phyloP scores from a whole-genome alignment of 1,140 invertebrate species.

The Mylabris phalerata region DNA sequence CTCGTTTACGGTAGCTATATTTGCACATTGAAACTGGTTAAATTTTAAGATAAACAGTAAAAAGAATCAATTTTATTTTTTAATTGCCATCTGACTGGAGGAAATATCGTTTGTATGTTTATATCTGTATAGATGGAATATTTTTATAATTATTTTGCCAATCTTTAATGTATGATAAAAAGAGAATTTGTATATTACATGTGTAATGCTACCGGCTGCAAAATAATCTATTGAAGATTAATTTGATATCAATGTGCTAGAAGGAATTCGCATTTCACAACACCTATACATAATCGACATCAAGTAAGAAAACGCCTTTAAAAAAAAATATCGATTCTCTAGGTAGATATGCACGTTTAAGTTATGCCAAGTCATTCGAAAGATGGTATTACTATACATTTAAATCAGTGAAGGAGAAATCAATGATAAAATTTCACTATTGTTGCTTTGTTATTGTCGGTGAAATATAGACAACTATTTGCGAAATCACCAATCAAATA shows the following conservation, averaged over 20 bases:
- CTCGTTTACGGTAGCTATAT: too few species aligned
- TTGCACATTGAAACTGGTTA: too few species aligned
- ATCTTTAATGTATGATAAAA: too few species aligned
- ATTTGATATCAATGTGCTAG: slow-evolving; percentile 14
- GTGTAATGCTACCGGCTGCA: slow-evolving; percentile 5
- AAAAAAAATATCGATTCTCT: slow-evolving; percentile 7
- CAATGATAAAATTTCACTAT: slow-evolving; percentile 20
- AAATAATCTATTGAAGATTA: slow-evolving; percentile 18
- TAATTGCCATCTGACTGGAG: too few species aligned
- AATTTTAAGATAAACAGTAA: too few species aligned
- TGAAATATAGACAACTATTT: slow-evolving; percentile 6
- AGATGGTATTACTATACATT: slow-evolving; percentile 19
- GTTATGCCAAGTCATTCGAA: slow-evolving; percentile 18
- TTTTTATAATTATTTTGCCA: too few species aligned
- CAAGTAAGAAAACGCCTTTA: slow-evolving; percentile 15
- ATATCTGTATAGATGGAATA: too few species aligned
- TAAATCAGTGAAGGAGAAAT: slow-evolving; percentile 18
- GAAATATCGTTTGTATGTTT: too few species aligned
- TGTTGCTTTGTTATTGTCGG: slow-evolving; percentile 10
- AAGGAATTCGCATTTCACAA: slow-evolving; percentile 16
- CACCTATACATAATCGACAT: slow-evolving; percentile 13
- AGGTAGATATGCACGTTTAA: slow-evolving; percentile 11
- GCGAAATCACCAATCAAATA: neutral
- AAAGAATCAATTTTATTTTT: too few species aligned
- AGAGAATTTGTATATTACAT: neutral